A percentile compares a stretch with the other conserved stretches of the same genome.
Conservation (phyloP, 2,797 vertebrate species). For the Silurus lanzhouensis region DNA sequence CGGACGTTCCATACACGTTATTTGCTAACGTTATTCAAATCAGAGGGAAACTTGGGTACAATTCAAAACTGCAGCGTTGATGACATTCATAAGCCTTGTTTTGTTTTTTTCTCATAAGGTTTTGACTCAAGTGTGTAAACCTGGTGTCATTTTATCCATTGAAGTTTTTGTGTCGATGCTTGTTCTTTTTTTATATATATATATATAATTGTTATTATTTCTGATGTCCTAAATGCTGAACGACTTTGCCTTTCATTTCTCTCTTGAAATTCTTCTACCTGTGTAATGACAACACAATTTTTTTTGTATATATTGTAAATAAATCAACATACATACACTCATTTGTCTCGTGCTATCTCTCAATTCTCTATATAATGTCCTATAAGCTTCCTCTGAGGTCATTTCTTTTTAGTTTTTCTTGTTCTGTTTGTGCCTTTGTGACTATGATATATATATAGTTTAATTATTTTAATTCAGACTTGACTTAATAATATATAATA, state of each 20-base stretch:
- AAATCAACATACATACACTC: constrained; percentile 69
- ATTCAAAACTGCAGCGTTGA: constrained; percentile 15
- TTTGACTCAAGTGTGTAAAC: constrained; percentile 59
- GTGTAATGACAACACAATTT: constrained; percentile 53
- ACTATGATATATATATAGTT: background rate
- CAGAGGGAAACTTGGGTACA: background rate
- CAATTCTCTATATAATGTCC: background rate
- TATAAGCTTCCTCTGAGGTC: background rate
- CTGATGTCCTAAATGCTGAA: constrained; percentile 13
- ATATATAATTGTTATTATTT: background rate
- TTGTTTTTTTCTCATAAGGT: background rate
- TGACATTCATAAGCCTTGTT: constrained; percentile 9
- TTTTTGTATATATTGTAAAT: constrained; percentile 75
- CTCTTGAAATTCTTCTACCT: constrained; percentile 59
- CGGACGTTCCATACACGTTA: background rate
- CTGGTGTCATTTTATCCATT: constrained; percentile 56
- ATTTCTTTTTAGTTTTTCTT: background rate
- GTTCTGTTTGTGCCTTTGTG: background rate
- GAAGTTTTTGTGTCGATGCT: background rate
- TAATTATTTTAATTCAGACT: background rate
- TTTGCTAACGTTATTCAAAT: constrained; percentile 7
- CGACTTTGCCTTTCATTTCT: constrained; percentile 15
- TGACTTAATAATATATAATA: background rate
- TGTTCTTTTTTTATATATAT: background rate
- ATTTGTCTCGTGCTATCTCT: background rate